Conservation (phyloP, 2,888 invertebrate genomes). For the Trachelus troglodyta region DNA sequence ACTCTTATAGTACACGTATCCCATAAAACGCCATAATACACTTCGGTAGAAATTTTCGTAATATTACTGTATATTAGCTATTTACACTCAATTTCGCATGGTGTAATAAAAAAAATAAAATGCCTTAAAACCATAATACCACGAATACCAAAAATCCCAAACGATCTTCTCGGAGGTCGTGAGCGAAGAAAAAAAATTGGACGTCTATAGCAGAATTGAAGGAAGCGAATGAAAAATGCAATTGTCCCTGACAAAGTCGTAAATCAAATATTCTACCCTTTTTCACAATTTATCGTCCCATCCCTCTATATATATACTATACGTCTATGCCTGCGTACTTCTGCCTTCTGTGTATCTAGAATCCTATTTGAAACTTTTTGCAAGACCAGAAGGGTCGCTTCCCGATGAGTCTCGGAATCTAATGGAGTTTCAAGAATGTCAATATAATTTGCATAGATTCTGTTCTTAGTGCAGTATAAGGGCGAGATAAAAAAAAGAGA, state of each 20-base stretch:
- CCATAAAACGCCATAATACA: not conserved
- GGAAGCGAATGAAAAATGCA: not conserved
- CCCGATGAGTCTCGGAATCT: not conserved
- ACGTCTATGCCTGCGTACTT: not conserved
- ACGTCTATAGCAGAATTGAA: not conserved
- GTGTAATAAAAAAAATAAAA: not conserved
- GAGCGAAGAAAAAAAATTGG: not conserved
- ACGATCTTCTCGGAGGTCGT: not conserved
- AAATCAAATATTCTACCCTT: not conserved
- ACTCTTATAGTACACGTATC: not conserved
- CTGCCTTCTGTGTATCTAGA: not conserved
- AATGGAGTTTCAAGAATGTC: not conserved
- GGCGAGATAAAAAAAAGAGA: not conserved
- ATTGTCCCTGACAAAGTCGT: not conserved
- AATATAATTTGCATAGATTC: not conserved
- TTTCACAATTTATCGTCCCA: not conserved
- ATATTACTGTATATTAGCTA: not conserved
- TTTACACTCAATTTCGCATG: not conserved
- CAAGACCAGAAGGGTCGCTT: not conserved
- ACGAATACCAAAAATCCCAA: not conserved
- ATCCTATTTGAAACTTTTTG: not conserved
- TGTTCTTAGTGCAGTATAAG: not conserved
- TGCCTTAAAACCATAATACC: not conserved
- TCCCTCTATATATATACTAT: not conserved
- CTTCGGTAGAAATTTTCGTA: not conserved